These are phyloP conservation scores for Mystacornis crossleyi DNA, from an alignment of 2,113 vertebrate species.

Conservation along the genomic window DNA sequence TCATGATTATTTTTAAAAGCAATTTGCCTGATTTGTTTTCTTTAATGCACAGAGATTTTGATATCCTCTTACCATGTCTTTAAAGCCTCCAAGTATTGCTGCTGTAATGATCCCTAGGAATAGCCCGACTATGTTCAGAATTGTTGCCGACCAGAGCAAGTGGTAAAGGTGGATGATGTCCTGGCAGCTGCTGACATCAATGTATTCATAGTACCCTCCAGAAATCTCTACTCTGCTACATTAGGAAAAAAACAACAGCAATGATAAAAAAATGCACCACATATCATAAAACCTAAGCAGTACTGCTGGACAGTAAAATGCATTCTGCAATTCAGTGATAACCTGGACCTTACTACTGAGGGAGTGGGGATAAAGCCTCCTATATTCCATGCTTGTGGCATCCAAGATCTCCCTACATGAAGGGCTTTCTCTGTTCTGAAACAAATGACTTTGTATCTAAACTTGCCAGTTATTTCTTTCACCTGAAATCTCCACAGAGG, in stretches of 20 bases:
- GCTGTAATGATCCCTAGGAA: slow-evolving; percentile 98
- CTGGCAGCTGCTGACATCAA: slow-evolving; percentile 95
- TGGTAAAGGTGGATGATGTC: slow-evolving; percentile 98
- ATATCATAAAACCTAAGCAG: neutral
- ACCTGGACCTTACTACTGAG: neutral
- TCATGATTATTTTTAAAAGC: neutral
- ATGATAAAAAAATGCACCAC: neutral
- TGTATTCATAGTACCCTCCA: slow-evolving; percentile 96
- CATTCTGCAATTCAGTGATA: neutral
- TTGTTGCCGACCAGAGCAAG: slow-evolving; percentile 94
- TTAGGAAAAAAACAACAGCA: neutral
- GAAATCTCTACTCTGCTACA: slow-evolving; percentile 82
- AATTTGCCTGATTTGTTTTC: neutral
- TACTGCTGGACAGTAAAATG: neutral
- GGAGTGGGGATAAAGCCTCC: neutral
- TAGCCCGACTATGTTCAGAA: slow-evolving; percentile 93
- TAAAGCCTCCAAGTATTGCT: slow-evolving; percentile 94
- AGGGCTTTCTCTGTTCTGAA: neutral
- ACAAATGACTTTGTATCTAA: neutral
- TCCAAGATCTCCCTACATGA: neutral
- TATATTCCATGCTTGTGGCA: neutral
- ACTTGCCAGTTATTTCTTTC: neutral
- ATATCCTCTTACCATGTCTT: slow-evolving; percentile 89
- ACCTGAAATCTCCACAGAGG: neutral
- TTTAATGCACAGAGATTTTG: neutral